Conservation (phyloP, 2,888 invertebrate genomes). For the Lycia hirtaria region DNA sequence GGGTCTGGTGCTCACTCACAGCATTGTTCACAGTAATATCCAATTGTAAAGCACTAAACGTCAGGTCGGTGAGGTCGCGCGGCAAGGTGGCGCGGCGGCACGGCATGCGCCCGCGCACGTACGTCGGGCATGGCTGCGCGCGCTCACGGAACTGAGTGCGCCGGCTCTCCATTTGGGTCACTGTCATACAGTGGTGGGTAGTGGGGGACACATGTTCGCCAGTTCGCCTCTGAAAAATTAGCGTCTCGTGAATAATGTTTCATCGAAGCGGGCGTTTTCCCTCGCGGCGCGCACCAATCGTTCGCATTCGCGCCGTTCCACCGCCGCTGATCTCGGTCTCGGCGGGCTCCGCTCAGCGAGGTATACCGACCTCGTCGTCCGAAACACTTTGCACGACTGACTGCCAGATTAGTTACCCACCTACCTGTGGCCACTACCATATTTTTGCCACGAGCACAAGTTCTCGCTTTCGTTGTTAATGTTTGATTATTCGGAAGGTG, state of each 20-base stretch:
- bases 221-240: conserved; percentile 80
- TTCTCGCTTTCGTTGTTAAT: conserved; percentile 33
- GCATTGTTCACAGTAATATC: conserved; percentile 76
- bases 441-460: conserved; percentile 39
- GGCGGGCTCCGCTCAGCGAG: conserved; percentile 20
- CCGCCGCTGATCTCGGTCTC: conserved; percentile 58
- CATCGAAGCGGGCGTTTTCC: conserved; percentile 77
- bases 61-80: conserved; percentile 56
- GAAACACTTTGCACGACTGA: conserved; percentile 50
- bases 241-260: conserved; percentile 80
- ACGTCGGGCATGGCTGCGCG: conserved; percentile 63
- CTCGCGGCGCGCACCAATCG: conserved; percentile 69
- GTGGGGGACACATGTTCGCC: conserved; percentile 76
- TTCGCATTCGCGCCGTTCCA: conserved; percentile 55
- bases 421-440: conserved; percentile 41
- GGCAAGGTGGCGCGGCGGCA: no score
- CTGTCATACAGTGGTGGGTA: conserved; percentile 82
- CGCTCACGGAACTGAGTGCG: conserved; percentile 83
- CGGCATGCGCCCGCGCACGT: conserved; percentile 45
- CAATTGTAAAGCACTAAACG: conserved; percentile 74
- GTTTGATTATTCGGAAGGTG: conserved; percentile 29
- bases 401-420: conserved; percentile 39
- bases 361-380: conserved; percentile 42
- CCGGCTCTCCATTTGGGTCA: conserved; percentile 83
- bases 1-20: conserved; percentile 69